Evolutionary conservation across 2,888 invertebrate genomes (phyloP).

Genomic region (Asteroscopus sphinx): DNA sequence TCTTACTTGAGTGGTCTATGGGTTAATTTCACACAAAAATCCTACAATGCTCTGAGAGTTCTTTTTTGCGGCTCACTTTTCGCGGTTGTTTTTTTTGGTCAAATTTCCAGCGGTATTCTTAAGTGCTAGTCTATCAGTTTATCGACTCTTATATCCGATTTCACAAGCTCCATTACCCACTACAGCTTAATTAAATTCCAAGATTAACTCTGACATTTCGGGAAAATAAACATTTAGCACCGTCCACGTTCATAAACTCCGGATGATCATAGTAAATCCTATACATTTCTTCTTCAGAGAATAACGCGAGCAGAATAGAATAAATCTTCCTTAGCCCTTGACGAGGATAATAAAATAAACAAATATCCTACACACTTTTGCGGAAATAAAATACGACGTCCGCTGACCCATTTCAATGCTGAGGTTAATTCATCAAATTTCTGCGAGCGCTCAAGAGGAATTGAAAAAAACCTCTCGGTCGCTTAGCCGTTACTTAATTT

Average conservation of each 20-base stretch:
- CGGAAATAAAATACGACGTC: constrained; percentile 47
- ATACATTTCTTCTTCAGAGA: constrained; percentile 38
- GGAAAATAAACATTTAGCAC: constrained; percentile 16
- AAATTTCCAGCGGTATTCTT: too few relatives aligned
- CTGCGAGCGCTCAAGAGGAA: constrained; percentile 48
- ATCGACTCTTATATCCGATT: constrained; percentile 7
- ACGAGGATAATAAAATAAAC: constrained; percentile 59
- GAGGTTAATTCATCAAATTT: constrained; percentile 62
- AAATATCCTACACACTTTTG: constrained; percentile 50
- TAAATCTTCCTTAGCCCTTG: constrained; percentile 55
- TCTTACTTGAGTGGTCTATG: too few relatives aligned
- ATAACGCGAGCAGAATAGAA: constrained; percentile 35
- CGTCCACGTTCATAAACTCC: constrained; percentile 23
- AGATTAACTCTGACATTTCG: constrained; percentile 9
- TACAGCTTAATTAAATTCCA: constrained; percentile 21
- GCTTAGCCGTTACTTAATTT: constrained; percentile 75
- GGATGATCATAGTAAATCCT: constrained; percentile 48
- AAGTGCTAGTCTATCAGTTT: neutral
- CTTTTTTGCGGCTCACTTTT: too few relatives aligned
- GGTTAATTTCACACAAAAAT: too few relatives aligned
- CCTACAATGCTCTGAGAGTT: too few relatives aligned
- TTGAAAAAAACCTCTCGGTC: constrained; percentile 52
- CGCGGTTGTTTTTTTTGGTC: too few relatives aligned
- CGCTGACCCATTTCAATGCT: constrained; percentile 49
- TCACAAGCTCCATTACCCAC: neutral